Conservation (phyloP, 2,888 invertebrate genomes). For the Dione vanillae region DNA sequence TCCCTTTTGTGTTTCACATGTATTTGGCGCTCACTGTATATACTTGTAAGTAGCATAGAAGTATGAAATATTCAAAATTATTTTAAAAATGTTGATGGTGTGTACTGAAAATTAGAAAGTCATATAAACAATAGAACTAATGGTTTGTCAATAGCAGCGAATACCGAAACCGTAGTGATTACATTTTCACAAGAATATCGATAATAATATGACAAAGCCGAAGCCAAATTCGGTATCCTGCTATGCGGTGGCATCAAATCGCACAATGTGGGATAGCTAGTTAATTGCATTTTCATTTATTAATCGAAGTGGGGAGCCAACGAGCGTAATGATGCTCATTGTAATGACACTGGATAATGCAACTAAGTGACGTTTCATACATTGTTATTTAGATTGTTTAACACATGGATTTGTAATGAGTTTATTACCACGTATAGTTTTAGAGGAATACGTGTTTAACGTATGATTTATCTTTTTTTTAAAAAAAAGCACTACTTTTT, state of each 20-base stretch:
- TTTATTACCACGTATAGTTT: background rate
- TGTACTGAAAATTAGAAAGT: background rate
- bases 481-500: background rate
- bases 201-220: background rate
- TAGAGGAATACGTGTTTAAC: background rate
- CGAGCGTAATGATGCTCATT: constrained; percentile 4
- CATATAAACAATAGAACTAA: background rate
- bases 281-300: constrained; percentile 67
- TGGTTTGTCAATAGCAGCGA: background rate
- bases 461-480: background rate
- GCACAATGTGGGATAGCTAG: constrained; percentile 61
- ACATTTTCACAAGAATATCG: constrained; percentile 4
- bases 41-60: no score
- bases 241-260: constrained; percentile 37
- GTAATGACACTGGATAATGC: background rate
- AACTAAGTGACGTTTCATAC: constrained; percentile 3
- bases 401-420: background rate
- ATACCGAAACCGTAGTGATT: background rate
- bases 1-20: no score
- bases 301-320: constrained; percentile 58
- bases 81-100: background rate
- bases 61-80: no score
- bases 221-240: constrained; percentile 6
- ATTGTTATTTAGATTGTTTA: constrained; percentile 1
- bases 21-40: no score